A percentile compares a stretch with the other conserved stretches of the same genome.
These are phyloP conservation scores for Saguinus imperator DNA, from an alignment of 2,113 vertebrate genomes.

Conservation along the genomic window DNA sequence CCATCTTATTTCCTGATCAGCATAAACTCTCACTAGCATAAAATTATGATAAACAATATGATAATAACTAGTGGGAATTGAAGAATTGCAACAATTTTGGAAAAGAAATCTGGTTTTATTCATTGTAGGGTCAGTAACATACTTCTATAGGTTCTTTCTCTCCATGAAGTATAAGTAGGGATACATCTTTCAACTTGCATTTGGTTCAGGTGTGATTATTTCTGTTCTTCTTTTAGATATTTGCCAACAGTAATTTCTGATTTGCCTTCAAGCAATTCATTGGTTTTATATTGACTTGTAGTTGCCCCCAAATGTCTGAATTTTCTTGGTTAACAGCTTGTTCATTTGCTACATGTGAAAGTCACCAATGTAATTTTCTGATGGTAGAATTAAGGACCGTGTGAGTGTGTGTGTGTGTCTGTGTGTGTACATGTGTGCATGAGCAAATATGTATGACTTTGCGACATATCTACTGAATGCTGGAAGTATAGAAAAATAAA, in stretches of 20 bases:
- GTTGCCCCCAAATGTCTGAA: neutral
- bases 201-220: neutral
- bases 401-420: neutral
- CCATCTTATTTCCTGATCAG: neutral
- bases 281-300: neutral
- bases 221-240: neutral
- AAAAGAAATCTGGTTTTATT: neutral
- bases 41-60: neutral
- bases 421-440: neutral
- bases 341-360: neutral
- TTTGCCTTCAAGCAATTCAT: constrained; percentile 5
- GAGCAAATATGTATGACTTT: neutral
- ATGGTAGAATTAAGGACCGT: neutral
- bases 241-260: neutral
- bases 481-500: neutral
- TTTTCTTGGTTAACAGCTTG: neutral
- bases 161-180: rapidly evolving
- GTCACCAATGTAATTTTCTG: neutral
- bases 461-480: neutral
- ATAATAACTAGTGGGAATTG: neutral
- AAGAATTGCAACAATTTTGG: neutral
- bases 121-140: neutral
- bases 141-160: neutral
- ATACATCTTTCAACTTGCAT: neutral
- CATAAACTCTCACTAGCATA: neutral